Conservation (phyloP, 2,113 vertebrate genomes). For the Phrynosoma platyrhinos region DNA sequence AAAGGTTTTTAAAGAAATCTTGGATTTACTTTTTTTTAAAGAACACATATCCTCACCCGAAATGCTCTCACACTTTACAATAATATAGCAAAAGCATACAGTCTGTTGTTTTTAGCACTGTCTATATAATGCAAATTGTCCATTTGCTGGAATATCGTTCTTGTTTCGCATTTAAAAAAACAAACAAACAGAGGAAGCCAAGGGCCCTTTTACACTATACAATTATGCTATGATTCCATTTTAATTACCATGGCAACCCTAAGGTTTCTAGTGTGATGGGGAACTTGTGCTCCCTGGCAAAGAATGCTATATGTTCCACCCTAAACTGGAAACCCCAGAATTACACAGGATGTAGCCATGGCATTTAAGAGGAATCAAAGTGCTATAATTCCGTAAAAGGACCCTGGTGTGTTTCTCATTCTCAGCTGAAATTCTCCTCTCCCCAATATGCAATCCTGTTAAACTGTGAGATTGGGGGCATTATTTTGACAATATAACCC, state of each 20-base stretch:
- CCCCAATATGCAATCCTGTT: neutral
- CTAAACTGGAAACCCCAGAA: too few species aligned
- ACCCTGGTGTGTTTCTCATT: neutral
- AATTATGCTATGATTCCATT: neutral
- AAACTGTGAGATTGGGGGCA: neutral
- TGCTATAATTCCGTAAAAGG: too few species aligned
- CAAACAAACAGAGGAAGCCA: too few species aligned
- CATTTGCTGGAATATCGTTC: neutral
- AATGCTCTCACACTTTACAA: slow-evolving; percentile 52
- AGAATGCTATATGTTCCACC: too few species aligned
- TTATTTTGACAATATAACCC: too few species aligned
- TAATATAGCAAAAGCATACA: slow-evolving; percentile 31
- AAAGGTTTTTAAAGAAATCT: slow-evolving; percentile 60
- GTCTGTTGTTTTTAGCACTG: slow-evolving; percentile 58
- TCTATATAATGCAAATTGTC: slow-evolving; percentile 48
- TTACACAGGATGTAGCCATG: too few species aligned
- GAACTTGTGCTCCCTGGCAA: too few species aligned
- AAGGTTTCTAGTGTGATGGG: too few species aligned
- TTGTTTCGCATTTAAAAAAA: too few species aligned
- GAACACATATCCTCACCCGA: slow-evolving; percentile 29
- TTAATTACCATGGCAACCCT: too few species aligned
- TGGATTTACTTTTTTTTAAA: slow-evolving; percentile 37
- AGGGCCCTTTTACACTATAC: neutral
- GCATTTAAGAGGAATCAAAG: too few species aligned
- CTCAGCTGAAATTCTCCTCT: neutral